Evolutionary conservation across 2,113 vertebrate genomes (phyloP), one percentile per base, ranked within the genome.

Genomic region (Morone chrysops): DNA sequence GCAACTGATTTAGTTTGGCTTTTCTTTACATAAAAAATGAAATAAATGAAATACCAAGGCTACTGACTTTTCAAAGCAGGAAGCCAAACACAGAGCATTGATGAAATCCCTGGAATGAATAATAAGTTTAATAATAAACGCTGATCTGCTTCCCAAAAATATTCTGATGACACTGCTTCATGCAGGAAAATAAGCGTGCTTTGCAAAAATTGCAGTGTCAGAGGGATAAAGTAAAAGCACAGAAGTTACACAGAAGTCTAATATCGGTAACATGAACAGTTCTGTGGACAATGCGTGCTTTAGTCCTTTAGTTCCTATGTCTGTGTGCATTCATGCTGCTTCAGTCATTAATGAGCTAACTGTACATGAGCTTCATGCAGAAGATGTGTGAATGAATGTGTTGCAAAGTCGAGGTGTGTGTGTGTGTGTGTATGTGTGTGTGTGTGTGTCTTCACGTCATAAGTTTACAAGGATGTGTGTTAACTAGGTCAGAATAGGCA

Each of bases 401-500:
- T 8, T 6, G 65, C 11, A n/a, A 11, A n/a, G 40, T 41, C 5
- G 36, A 12, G 2, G 13, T 68, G 65, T 31, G 14, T 51, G 43
- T 68, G 25, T 68, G 45, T 50, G 43, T 67, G 25, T 51, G 8
- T 20, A 80, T 67, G 70, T 9, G 69, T 70, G 62, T 57, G 45
- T 50, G 43, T 67, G 25, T 51, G 8, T 20, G 66, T 62, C 45
- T 57, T 81, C 70, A 43, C 43, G 31, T 74, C 74, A 54, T 10
- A 76, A 72, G 48, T 85, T 59, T 75, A 13, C 41, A 36, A 60
- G 36, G 59, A 80, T 67, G 70, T 9, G 69, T 70, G 62, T 57
- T 77, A 93, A 90, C 66, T 90, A 75, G 92, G 85, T 89, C 90
- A 82, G 56, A 47, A 43, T 77, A 75, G 90, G 85, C 90, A 81